Base-by-base conservation (phyloP, 2,888 invertebrate species). In the Temnothorax rugatulus region DNA sequence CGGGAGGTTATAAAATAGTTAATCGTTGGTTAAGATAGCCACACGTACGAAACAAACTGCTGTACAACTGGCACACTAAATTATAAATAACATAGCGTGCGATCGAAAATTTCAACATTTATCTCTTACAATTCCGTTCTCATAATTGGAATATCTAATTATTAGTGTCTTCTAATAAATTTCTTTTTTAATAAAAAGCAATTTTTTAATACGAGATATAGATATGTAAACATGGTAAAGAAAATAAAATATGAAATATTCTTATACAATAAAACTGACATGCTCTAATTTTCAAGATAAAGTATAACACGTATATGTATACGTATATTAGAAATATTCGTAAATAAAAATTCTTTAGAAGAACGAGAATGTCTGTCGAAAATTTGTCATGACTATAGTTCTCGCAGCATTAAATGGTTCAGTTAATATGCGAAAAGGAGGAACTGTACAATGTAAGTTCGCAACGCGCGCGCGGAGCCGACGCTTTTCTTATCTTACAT, bases 311-410 rank as follows among this genome's bases (percentile, higher is more conserved):
- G n/a, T 0, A 38, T 38, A n/a, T 1, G 5, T 41, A 34, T 61
- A 8, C 29, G 11, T 25, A 4, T 18, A 29, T 18, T 41, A 66
- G 4, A 68, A 52, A 4, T 34, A 38, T 4, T 21, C 9, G 57
- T 88, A 85, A 83, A 54, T 34, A 54, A 85, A 85, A 66, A 25
- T 29, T 54, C 44, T 38, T n/a, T 50, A 54, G 59, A 44, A 34
- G 11, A 64, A 25, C 38, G 64, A 50, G 38, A 52, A 34, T 50
- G 34, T 50, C 0, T 18, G 13, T 29, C 29, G 3, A 25, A 44
- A 59, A 44, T 59, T 57, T 57, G 18, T 5, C 9, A 50, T 11
- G 11, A 41, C 21, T 47, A 15, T 50, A 38, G 38, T 61, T 75
- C 34, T 15, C 7, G 21, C 11, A 13, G 21, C n/a, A 44, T 34